Percentiles rank a stretch among this genome's conserved stretches.
phyloP scores from a whole-genome alignment of 2,797 vertebrate species.

The Hafferia zeledoni region DNA sequence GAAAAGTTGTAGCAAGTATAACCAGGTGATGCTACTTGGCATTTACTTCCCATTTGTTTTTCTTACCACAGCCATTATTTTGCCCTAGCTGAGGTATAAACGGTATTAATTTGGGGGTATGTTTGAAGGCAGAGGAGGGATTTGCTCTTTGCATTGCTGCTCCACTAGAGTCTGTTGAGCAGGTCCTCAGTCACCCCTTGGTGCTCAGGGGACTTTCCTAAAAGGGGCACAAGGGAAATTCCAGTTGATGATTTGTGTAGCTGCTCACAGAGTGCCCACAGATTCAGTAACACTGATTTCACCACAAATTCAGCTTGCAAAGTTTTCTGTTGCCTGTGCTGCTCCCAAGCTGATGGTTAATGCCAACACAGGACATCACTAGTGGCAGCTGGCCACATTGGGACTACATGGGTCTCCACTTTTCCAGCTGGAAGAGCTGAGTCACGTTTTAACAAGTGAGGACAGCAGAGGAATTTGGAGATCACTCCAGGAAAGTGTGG shows the following conservation, averaged over 20 bases:
- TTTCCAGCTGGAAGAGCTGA: slow-evolving; percentile 41
- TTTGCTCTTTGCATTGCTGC: background rate
- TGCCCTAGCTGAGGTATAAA: background rate
- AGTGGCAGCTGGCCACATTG: background rate
- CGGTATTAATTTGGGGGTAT: background rate
- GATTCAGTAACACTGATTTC: background rate
- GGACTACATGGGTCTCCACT: background rate
- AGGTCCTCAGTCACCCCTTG: background rate
- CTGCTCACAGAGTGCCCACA: background rate
- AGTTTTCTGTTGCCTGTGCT: background rate
- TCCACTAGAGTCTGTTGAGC: background rate
- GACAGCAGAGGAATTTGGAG: background rate
- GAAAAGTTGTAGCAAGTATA: background rate
- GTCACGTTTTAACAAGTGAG: background rate
- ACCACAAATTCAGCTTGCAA: background rate
- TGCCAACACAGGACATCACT: background rate
- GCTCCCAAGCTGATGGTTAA: background rate
- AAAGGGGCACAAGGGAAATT: background rate
- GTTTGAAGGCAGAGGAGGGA: background rate
- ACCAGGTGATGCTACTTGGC: background rate
- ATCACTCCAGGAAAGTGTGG: slow-evolving; percentile 36
- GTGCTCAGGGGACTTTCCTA: background rate
- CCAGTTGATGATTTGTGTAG: background rate
- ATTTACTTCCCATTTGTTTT: background rate
- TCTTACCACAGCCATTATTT: background rate